Evolutionary conservation across 2,888 invertebrate genomes (phyloP), one percentile per base, ranked within the genome.

Genomic region (Eupithecia vulgata): DNA sequence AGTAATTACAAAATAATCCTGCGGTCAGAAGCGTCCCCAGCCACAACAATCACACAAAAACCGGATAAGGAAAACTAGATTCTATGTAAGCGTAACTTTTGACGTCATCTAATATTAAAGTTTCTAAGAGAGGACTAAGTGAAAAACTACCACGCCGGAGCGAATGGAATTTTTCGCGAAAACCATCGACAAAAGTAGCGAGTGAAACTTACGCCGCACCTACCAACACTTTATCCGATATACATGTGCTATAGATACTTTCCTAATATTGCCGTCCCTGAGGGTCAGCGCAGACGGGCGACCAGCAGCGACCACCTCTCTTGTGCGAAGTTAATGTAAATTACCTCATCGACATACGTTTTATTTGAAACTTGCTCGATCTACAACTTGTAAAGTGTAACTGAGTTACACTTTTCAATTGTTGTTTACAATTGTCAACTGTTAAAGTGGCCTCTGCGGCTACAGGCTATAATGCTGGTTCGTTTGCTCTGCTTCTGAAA

Each of bases 91-190:
- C 73, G 79, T 76, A 85, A 87, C 67, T 84, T 88, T 84, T 72
- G 80, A 82, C 82, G 84, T 86, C 85, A 81, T 86, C 82, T 84
- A 83, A 87, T 87, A 87, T 85, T 84, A 87, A 86, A 88, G 87
- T 87, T 87, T 80, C 68, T 12, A 35, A 70, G 69, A 78, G 78
- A 81, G 73, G 75, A 79, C 80, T 84, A 87, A 89, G 85, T 87
- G 84, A 87, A 87, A 88, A 89, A 88, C 84, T 86, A 86, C 73
- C 74, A 75, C 71, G 74, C 7, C 71, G 74, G 81, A 79, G 75
- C 70, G 45, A 72, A 71, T 65, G 42, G 78, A 77, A 81, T 81
- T 83, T 82, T 81, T 77, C 72, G 71, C 70, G 70, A 80, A 73
- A 72, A 74, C 71, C 78, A 77, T 74, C 74, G 74, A 70, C 40